phyloP scores from a whole-genome alignment of 2,797 vertebrate species.

The Enteromius viviparus region DNA sequence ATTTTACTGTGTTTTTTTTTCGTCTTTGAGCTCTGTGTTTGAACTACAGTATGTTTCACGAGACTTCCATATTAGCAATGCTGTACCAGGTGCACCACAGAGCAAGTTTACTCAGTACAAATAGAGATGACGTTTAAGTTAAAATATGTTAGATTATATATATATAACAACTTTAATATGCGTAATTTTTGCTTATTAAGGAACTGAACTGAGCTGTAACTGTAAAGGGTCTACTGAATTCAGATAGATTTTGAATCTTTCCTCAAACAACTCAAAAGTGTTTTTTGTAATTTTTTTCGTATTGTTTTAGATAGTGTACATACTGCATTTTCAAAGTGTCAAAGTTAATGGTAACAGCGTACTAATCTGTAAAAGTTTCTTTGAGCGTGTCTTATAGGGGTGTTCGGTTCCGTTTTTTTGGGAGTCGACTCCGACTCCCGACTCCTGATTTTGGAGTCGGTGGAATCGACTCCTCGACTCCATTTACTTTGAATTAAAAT shows the following conservation, averaged over 20 bases:
- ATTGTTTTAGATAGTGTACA: background rate
- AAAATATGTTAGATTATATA: too few species aligned
- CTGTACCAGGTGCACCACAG: background rate
- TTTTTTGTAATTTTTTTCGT: background rate
- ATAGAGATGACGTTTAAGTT: background rate
- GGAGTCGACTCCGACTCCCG: too few species aligned
- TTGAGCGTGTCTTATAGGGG: background rate
- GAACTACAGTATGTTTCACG: background rate
- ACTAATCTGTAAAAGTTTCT: background rate
- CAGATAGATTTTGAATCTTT: background rate
- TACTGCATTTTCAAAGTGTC: background rate
- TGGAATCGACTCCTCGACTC: too few species aligned
- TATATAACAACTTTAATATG: too few species aligned
- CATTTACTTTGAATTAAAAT: too few species aligned
- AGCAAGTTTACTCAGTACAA: background rate
- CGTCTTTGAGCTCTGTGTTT: background rate
- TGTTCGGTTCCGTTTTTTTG: too few species aligned
- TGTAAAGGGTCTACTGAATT: too few species aligned
- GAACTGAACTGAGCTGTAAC: too few species aligned
- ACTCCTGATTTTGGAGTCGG: too few species aligned
- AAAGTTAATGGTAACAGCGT: background rate
- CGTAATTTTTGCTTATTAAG: too few species aligned
- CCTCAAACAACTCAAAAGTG: background rate
- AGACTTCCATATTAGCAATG: background rate
- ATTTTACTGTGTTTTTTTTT: background rate